Conservation (phyloP, 2,797 vertebrate species). For the Sebastes jordani region DNA sequence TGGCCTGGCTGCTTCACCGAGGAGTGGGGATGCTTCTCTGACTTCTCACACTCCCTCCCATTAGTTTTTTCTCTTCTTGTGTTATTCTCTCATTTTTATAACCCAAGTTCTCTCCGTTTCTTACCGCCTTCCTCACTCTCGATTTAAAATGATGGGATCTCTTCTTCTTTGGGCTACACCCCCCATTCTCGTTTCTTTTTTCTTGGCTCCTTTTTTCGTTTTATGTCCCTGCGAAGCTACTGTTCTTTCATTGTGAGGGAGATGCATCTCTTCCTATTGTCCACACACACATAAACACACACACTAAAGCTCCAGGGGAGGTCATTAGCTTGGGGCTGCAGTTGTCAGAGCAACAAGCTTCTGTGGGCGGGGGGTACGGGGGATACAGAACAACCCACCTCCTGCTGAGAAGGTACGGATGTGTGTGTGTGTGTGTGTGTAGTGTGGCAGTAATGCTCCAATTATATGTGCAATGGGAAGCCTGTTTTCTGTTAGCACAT, state of each 20-base stretch:
- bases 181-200: neutral
- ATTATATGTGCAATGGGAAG: conserved; percentile 70
- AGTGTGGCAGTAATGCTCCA: conserved; percentile 61
- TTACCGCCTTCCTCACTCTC: conserved; percentile 30
- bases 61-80: conserved; percentile 16
- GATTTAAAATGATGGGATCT: conserved; percentile 37
- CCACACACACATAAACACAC: conserved; percentile 45
- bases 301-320: conserved; percentile 77
- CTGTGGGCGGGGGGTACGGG: conserved; percentile 57
- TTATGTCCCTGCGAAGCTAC: conserved; percentile 67
- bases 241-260: conserved; percentile 87
- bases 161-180: conserved; percentile 18
- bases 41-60: conserved; percentile 46
- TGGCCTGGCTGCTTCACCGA: conserved; percentile 69
- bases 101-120: conserved; percentile 22
- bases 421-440: conserved; percentile 22
- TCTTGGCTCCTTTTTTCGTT: conserved; percentile 55
- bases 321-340: conserved; percentile 81
- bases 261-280: conserved; percentile 79
- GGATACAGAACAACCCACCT: conserved; percentile 71
- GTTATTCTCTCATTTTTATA: conserved; percentile 38
- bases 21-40: conserved; percentile 47
- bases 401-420: conserved; percentile 62
- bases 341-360: conserved; percentile 83
- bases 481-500: conserved; percentile 44